Percentiles rank a stretch among this genome's conserved stretches.
Evolutionary conservation across 2,888 invertebrate genomes (phyloP).

Genomic region (Macrophya annulata): DNA sequence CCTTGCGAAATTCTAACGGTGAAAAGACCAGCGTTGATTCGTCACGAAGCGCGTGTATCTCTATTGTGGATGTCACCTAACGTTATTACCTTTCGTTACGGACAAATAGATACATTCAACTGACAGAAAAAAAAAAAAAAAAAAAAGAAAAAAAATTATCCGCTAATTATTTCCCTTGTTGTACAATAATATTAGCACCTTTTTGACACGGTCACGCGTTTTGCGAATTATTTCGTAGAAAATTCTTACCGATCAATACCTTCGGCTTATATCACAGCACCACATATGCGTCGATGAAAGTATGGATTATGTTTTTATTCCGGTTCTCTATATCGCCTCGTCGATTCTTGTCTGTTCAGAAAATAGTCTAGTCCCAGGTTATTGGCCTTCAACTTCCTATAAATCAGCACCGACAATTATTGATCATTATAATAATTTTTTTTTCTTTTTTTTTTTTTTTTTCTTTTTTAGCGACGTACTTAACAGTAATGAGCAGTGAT

Average conservation of each 20-base stretch:
- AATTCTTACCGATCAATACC: not conserved
- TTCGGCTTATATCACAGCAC: not conserved
- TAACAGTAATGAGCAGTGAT: not conserved
- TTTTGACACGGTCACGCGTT: not conserved
- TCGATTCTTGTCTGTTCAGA: not conserved
- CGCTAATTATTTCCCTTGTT: not conserved
- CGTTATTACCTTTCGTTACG: not conserved
- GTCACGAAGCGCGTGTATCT: slow-evolving; percentile 44
- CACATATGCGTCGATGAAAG: not conserved
- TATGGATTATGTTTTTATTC: not conserved
- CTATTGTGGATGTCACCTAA: slow-evolving; percentile 25
- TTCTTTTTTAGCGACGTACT: not conserved
- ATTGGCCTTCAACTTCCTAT: slow-evolving; percentile 30
- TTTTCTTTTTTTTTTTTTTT: no score
- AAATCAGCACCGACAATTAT: slow-evolving; percentile 25
- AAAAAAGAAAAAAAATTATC: not conserved
- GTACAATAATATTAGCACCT: not conserved
- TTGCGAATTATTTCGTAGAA: not conserved
- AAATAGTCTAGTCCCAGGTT: slow-evolving; percentile 1
- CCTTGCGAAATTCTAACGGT: slow-evolving; percentile 44
- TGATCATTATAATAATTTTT: not conserved
- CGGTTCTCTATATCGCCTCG: not conserved
- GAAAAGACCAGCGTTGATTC: slow-evolving; percentile 33
- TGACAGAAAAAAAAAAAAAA: no score
- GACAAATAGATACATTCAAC: not conserved